Conservation (phyloP, 1,140 invertebrate genomes). For the Berghia stephanieae region DNA sequence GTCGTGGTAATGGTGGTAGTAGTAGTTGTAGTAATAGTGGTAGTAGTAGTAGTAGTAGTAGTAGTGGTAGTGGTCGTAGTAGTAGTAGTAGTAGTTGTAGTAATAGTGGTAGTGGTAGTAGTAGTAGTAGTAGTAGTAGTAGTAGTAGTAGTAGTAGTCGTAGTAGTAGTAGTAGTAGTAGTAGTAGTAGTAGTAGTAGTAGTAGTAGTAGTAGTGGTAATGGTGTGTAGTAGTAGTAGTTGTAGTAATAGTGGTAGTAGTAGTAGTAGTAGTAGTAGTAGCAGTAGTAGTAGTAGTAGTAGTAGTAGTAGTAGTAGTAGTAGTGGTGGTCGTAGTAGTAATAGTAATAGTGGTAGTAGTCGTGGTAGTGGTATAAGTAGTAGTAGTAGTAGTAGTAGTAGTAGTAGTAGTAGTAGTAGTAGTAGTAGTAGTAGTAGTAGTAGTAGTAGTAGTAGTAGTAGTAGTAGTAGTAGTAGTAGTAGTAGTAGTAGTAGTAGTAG, state of each 20-base stretch:
- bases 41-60: slow-evolving; percentile 7
- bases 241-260: slow-evolving; percentile 10
- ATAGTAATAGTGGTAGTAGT: slow-evolving; percentile 8
- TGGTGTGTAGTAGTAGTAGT: neutral
- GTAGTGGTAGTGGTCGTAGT: slow-evolving; percentile 15
- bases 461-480: neutral
- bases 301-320: slow-evolving; percentile 15
- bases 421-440: neutral
- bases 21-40: no score
- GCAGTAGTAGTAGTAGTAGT: slow-evolving; percentile 16
- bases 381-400: slow-evolving; percentile 17
- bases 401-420: slow-evolving; percentile 13
- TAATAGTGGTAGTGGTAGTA: slow-evolving; percentile 14
- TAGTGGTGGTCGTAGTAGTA: slow-evolving; percentile 15
- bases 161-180: slow-evolving; percentile 19
- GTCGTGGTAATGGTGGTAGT: no score
- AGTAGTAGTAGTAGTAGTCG: slow-evolving; percentile 17
- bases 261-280: slow-evolving; percentile 17
- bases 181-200: slow-evolving; percentile 12
- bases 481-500: neutral
- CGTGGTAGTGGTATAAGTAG: slow-evolving; percentile 5
- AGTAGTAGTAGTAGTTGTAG: slow-evolving; percentile 13
- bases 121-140: slow-evolving; percentile 15
- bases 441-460: neutral
- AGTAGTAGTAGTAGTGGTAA: neutral